phyloP scores from a whole-genome alignment of 2,113 vertebrate genomes.

The Ictalurus punctatus region DNA sequence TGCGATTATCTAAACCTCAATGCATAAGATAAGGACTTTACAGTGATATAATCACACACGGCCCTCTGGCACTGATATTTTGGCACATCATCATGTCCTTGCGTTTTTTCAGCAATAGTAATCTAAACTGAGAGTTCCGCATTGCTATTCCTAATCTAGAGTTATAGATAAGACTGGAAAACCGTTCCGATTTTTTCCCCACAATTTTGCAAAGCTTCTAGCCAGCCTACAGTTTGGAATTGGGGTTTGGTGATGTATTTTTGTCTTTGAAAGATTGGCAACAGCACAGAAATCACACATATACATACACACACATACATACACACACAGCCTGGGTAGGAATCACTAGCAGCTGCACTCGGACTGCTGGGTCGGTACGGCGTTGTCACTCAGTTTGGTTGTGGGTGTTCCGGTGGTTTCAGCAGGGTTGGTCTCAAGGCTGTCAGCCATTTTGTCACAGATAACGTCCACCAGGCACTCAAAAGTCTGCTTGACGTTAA shows the following conservation, averaged over 20 bases:
- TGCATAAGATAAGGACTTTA: conserved; percentile 34
- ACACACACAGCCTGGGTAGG: conserved; percentile 8
- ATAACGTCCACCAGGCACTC: conserved; percentile 95
- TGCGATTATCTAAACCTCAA: conserved; percentile 18
- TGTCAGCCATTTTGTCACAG: conserved; percentile 98
- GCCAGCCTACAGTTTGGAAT: not conserved
- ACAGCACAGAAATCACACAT: conserved; percentile 44
- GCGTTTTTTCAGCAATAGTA: not conserved
- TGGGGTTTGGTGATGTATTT: conserved; percentile 26
- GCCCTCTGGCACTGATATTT: conserved; percentile 31
- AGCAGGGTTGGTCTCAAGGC: conserved; percentile 84
- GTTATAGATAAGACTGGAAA: not conserved
- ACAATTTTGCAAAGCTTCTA: not conserved
- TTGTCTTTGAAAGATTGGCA: conserved; percentile 63
- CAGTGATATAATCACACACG: conserved; percentile 31
- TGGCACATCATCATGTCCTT: conserved; percentile 43
- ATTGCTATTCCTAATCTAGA: not conserved
- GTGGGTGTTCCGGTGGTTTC: conserved; percentile 83
- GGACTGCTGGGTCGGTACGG: conserved; percentile 83
- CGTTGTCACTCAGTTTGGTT: conserved; percentile 87
- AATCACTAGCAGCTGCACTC: conserved; percentile 88
- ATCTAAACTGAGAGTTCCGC: not conserved
- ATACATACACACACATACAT: conserved; percentile 12
- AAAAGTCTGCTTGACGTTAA: conserved; percentile 97
- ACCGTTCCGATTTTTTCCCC: not conserved